phyloP scores from a whole-genome alignment of 2,113 vertebrate genomes.

The Himantopus leucocephalus region DNA sequence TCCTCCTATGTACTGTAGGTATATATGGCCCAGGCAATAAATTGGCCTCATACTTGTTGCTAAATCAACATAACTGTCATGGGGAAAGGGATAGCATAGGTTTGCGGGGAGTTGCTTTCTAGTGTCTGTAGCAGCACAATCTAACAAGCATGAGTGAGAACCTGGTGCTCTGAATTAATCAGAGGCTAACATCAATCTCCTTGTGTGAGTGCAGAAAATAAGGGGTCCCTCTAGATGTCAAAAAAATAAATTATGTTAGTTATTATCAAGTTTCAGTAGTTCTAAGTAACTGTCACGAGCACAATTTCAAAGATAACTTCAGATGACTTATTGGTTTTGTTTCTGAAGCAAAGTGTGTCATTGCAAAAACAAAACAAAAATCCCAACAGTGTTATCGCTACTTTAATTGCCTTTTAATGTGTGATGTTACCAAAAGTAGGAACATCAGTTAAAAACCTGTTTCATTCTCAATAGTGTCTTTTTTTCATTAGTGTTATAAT shows the following conservation, averaged over 20 bases:
- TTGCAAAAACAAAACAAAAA: neutral
- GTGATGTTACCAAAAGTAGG: conserved; percentile 31
- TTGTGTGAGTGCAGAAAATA: neutral
- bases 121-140: neutral
- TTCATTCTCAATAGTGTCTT: conserved; percentile 35
- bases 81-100: accelerated
- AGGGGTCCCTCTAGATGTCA: neutral
- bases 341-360: neutral
- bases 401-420: conserved; percentile 44
- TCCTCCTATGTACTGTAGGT: neutral
- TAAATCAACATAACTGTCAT: neutral
- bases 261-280: neutral
- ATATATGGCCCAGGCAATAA: neutral
- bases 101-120: neutral
- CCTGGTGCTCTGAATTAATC: neutral
- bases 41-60: neutral
- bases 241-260: neutral
- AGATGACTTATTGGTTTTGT: neutral
- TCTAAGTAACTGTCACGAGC: neutral
- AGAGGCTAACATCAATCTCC: neutral
- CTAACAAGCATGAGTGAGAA: neutral
- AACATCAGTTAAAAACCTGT: conserved; percentile 27
- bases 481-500: neutral
- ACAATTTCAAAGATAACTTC: conserved; percentile 6
- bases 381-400: neutral